Base-by-base conservation (phyloP, 2,113 vertebrate genomes). In the Poicephalus gulielmi region DNA sequence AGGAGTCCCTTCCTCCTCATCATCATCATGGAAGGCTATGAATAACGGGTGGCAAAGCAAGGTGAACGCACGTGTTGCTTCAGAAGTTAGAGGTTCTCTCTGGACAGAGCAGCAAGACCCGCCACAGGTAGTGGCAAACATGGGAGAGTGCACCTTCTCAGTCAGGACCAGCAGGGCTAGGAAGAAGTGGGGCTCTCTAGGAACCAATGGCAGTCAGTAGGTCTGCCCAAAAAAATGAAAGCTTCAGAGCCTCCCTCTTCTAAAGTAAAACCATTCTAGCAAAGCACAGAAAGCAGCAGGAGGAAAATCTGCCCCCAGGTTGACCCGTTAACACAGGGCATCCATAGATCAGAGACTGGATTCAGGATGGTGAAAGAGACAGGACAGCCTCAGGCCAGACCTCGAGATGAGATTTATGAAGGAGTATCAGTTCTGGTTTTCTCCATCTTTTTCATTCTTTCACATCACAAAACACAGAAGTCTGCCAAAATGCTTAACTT, bases 71-170 rank as follows among this genome's bases (percentile, higher is more conserved):
- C 0, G 5, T 5, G 17, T 41, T 47, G 22, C 63, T 89, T 67
- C 76, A 67, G 52, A 43, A 79, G 1, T 17, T 2, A 8, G 30
- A 35, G 8, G 3, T 25, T 66, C 11, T 44, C 67, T 75, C 33
- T 19, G 33, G 19, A 30, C 11, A 57, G 57, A 71, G 24, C 27
- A 76, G n/a, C 33, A 43, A 57, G 71, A 71, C 4, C 13, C 7
- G 7, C 10, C 6, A 3, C 1, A 13, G 18, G 33, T 3, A 64
- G 31, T 0, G 1, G 37, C 5, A 6, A 2, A 33, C 0, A 3
- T 2, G 28, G 35, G 11, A 69, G 12, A 8, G 8, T 30, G 18
- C 2, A 1, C 4, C 17, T 76, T 13, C 33, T 22, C 50, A 37
- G 22, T 39, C 12, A 86, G 76, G 46, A 71, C 16, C 43, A 23